These are phyloP conservation scores for Coregonus suidteri DNA, from an alignment of 2,797 vertebrate genomes.

Conservation along the genomic window DNA sequence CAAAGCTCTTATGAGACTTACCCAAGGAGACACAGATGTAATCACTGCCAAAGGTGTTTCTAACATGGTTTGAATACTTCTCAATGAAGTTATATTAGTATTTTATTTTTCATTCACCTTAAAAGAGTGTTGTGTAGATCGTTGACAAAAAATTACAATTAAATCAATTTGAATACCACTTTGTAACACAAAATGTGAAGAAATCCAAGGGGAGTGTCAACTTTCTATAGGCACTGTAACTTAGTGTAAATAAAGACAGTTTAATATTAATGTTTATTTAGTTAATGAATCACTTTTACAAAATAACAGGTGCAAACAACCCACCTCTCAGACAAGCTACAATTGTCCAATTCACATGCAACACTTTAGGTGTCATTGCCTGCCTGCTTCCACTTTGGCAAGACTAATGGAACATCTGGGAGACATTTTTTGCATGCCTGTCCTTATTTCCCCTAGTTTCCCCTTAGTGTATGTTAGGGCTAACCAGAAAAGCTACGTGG, in stretches of 20 bases:
- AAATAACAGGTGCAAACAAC: conserved; percentile 1
- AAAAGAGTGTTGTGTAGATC: too few relatives aligned
- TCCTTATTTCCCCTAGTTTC: conserved; percentile 6
- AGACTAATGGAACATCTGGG: conserved; percentile 33
- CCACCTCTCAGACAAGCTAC: conserved; percentile 10
- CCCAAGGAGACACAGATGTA: too few relatives aligned
- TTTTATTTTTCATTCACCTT: too few relatives aligned
- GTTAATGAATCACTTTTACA: not conserved
- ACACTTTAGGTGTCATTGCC: conserved; percentile 19
- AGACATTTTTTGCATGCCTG: conserved; percentile 33
- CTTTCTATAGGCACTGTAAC: too few relatives aligned
- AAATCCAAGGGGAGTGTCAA: too few relatives aligned
- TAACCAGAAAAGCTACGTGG: not conserved
- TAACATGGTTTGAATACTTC: too few relatives aligned
- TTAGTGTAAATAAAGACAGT: not conserved
- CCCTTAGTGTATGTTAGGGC: not conserved
- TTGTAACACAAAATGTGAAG: too few relatives aligned
- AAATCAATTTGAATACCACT: too few relatives aligned
- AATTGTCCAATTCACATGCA: conserved; percentile 10
- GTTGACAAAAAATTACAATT: too few relatives aligned
- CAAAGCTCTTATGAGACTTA: too few relatives aligned
- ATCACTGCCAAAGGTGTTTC: too few relatives aligned
- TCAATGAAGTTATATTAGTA: too few relatives aligned
- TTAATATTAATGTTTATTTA: not conserved
- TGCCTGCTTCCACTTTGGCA: conserved; percentile 16